Percentiles rank a stretch among this genome's conserved stretches.
Evolutionary conservation across 2,113 vertebrate species (phyloP).

Genomic region (Hippocampus mohnikei): DNA sequence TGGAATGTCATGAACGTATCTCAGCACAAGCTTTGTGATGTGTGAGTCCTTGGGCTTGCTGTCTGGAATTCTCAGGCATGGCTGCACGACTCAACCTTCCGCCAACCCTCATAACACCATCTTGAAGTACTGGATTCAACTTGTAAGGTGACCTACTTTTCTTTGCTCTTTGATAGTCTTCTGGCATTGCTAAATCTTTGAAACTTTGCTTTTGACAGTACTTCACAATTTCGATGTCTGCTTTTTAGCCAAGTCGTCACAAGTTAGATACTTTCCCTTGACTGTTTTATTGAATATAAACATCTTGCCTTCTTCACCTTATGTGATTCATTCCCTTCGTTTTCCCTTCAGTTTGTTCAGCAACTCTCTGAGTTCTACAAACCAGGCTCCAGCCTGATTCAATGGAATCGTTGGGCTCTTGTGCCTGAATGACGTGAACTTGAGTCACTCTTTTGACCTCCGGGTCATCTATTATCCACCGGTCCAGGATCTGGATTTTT

Average conservation of each 20-base stretch:
- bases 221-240: slow-evolving; percentile 16
- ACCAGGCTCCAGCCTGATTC: background rate
- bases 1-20: background rate
- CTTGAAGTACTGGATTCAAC: slow-evolving; percentile 11
- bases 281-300: background rate
- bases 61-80: slow-evolving; percentile 1
- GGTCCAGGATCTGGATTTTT: background rate
- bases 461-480: background rate
- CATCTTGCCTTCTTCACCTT: background rate
- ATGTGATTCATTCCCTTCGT: background rate
- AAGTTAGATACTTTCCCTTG: background rate
- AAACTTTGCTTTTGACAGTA: slow-evolving; percentile 9
- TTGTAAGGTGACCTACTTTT: slow-evolving; percentile 2
- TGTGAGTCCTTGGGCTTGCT: slow-evolving; percentile 6
- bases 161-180: slow-evolving; percentile 2
- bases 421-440: background rate
- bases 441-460: slow-evolving; percentile 9
- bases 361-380: background rate
- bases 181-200: background rate
- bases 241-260: background rate
- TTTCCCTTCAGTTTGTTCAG: background rate
- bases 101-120: slow-evolving; percentile 1
- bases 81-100: background rate
- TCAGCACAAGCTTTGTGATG: slow-evolving; percentile 6
- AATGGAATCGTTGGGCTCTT: background rate